Evolutionary conservation across 2,797 vertebrate genomes (phyloP).

Genomic region (Tapirus indicus): DNA sequence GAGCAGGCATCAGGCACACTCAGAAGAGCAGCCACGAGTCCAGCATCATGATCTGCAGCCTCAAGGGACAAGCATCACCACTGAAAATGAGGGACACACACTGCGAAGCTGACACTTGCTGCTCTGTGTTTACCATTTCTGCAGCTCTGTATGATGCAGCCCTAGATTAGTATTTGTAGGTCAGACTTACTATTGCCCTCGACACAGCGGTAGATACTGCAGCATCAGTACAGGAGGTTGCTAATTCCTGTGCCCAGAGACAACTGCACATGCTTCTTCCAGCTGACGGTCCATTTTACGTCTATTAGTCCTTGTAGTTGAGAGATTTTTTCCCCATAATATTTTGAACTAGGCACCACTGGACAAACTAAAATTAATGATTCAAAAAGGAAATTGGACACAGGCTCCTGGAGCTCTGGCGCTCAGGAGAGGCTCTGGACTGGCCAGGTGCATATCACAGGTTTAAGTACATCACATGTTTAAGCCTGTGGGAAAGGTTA

Average conservation of each 20-base stretch:
- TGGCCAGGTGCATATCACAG: too few relatives aligned
- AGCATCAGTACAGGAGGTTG: neutral
- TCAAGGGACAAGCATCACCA: fast-evolving
- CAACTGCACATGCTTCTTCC: neutral
- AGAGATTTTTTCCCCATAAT: neutral
- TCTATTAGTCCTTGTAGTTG: too few relatives aligned
- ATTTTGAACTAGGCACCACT: neutral
- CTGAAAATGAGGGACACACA: neutral
- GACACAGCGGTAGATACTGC: fast-evolving
- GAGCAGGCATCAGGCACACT: neutral
- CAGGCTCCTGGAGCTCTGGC: neutral
- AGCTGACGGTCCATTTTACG: neutral
- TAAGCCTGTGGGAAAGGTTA: neutral
- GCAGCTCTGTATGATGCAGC: neutral
- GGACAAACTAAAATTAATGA: neutral
- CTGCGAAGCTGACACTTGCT: fast-evolving
- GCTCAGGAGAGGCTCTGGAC: neutral
- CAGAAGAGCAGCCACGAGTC: neutral
- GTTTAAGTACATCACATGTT: neutral
- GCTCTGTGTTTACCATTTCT: neutral
- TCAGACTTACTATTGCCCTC: neutral
- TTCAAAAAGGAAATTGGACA: neutral
- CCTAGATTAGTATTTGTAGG: fast-evolving
- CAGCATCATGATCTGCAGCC: fast-evolving
- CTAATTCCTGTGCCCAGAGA: too few relatives aligned